phyloP scores from a whole-genome alignment of 2,797 vertebrate species.

The Artibeus lituratus region DNA sequence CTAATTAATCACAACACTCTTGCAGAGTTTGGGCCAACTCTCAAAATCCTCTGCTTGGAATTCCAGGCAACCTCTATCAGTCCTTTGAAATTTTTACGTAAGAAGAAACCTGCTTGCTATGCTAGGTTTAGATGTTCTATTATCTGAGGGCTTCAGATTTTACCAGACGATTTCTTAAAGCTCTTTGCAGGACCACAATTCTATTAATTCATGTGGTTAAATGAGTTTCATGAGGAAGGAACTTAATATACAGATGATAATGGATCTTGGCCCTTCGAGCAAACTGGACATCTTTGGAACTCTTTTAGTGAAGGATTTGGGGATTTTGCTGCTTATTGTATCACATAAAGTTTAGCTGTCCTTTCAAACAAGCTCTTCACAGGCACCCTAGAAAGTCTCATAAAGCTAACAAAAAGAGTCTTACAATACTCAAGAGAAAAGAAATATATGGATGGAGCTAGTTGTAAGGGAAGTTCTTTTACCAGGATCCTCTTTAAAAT shows the following conservation, averaged over 20 bases:
- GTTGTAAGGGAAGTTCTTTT: background rate
- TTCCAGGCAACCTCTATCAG: background rate
- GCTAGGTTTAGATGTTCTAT: background rate
- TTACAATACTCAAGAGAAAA: background rate
- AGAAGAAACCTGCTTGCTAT: background rate
- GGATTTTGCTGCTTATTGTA: background rate
- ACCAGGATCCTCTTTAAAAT: background rate
- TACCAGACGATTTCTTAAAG: background rate
- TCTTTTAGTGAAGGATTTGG: background rate
- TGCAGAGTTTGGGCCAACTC: background rate
- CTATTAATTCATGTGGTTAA: background rate
- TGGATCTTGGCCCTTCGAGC: background rate
- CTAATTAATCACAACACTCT: background rate
- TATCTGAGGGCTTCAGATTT: background rate
- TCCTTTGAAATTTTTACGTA: background rate
- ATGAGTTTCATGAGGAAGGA: background rate
- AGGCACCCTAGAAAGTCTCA: background rate
- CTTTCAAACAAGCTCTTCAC: background rate
- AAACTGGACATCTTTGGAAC: background rate
- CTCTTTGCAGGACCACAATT: background rate
- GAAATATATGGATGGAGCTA: background rate
- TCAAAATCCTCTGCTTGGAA: background rate
- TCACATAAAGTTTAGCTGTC: background rate
- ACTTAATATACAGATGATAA: background rate
- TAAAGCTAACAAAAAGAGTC: background rate